A percentile compares a stretch with the other conserved stretches of the same genome.
These are phyloP conservation scores for Ibidorhyncha struthersii DNA, from an alignment of 2,113 vertebrate species.

Conservation along the genomic window DNA sequence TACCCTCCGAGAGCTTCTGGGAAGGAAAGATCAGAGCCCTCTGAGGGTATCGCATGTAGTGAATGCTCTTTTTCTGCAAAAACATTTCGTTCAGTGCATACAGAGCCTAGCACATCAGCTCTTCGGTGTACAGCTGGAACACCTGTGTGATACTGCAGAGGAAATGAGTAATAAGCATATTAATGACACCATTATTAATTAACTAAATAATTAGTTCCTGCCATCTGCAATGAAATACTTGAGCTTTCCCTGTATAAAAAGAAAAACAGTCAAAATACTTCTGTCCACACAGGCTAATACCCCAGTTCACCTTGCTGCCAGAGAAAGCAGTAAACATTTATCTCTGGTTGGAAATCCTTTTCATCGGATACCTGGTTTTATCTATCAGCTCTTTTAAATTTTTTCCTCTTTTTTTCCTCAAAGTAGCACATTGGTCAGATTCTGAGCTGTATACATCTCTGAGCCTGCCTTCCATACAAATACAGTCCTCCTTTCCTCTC, in stretches of 20 bases:
- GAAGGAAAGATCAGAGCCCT: neutral
- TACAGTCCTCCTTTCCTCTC: neutral
- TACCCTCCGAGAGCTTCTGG: neutral
- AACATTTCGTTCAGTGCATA: neutral
- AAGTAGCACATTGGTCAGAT: neutral
- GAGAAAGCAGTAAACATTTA: neutral
- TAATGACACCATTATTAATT: conserved; percentile 18
- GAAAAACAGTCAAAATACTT: neutral
- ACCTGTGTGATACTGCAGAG: neutral
- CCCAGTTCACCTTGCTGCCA: neutral
- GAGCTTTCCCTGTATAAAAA: neutral
- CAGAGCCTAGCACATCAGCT: neutral
- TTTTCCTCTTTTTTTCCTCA: neutral
- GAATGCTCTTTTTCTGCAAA: neutral
- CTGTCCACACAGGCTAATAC: neutral
- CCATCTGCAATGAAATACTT: neutral
- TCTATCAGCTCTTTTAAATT: neutral
- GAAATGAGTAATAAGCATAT: conserved; percentile 28
- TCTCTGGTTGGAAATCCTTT: neutral
- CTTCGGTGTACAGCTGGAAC: neutral
- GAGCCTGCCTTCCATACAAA: neutral
- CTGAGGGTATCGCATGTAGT: fast-evolving
- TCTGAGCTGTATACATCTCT: neutral
- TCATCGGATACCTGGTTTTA: neutral
- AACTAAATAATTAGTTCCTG: conserved; percentile 10